Base-by-base conservation (phyloP, 2,113 vertebrate genomes). In the Shinisaurus crocodilurus region DNA sequence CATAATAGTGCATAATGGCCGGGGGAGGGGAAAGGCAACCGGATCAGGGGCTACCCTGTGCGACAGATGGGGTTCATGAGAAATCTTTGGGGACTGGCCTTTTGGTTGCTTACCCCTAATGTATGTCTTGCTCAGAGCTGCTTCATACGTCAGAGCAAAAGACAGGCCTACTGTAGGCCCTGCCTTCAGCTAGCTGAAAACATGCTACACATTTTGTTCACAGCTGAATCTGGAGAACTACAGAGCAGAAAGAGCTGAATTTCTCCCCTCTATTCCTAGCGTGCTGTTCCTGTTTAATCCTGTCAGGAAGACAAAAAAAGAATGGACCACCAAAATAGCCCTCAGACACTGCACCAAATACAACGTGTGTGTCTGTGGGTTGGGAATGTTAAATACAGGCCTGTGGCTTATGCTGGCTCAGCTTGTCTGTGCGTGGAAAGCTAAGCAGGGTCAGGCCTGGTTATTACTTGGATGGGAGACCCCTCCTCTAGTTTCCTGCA, bases 271-370 rank as follows among this genome's bases (percentile, higher is more conserved):
- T 1, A 32, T 37, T 77, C 48, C 84, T 69, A 67, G 20, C 0
- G 0, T 77, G 63, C 37, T 75, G 1, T 16, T 37, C 81, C 70
- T 82, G 50, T 84, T 76, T 60, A 83, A 25, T 75, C 16, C 37
- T n/a, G 7, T 37, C 60, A 80, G 34, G 63, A 79, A 50, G 32
- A 29, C 86, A 50, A 16, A 15, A 60, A n/a, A n/a, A n/a, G n/a
- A 16, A 25, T 27, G 29, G 86, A 74, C 0, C 0, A 16, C 29
- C 87, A 50, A 40, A 0, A 34, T 20, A 20, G 82, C 29, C 76
- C 45, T n/a, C 65, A 72, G 29, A 85, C 6, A 32, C 43, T n/a
- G 83, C 34, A 57, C 20, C 12, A n/a, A 63, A 40, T 6, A 15
- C 34, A 82, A 10, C 57, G 29, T 15, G 15, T 48, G 32, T 13